phyloP scores from a whole-genome alignment of 2,797 vertebrate species.

The Gorsachius magnificus region DNA sequence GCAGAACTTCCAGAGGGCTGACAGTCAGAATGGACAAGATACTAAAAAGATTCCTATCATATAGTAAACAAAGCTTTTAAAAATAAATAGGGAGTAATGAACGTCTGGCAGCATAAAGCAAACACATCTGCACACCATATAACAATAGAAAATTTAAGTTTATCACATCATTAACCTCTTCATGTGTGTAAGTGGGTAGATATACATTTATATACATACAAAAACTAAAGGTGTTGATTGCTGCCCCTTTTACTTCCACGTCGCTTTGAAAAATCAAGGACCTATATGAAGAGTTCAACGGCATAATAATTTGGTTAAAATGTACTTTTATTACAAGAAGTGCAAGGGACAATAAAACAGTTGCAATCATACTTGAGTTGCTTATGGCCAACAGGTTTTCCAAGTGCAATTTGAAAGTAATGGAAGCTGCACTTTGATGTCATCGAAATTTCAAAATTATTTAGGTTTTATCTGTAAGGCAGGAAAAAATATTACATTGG shows the following conservation, averaged over 20 bases:
- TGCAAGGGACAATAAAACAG: not conserved
- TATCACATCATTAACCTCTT: not conserved
- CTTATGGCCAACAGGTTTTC: conserved; percentile 26
- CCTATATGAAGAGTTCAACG: not conserved
- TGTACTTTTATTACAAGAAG: conserved; percentile 20
- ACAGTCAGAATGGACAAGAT: not conserved
- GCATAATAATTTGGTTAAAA: conserved; percentile 11
- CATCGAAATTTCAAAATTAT: conserved; percentile 14
- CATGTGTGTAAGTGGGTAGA: not conserved
- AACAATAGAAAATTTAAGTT: not conserved
- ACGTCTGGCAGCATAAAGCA: not conserved
- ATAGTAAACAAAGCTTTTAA: not conserved
- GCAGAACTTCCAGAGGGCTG: not conserved
- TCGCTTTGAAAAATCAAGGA: not conserved
- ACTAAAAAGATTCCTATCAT: not conserved
- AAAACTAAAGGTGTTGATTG: not conserved
- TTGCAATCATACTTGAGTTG: conserved; percentile 3
- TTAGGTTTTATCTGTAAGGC: conserved; percentile 33
- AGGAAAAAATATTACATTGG: not conserved
- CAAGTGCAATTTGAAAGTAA: conserved; percentile 36
- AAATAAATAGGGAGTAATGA: not conserved
- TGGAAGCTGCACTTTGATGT: conserved; percentile 29
- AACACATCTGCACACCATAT: not conserved
- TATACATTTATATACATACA: not conserved
- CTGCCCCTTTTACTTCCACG: not conserved